Base-by-base conservation (phyloP, 2,113 vertebrate species). In the Dicentrarchus labrax region DNA sequence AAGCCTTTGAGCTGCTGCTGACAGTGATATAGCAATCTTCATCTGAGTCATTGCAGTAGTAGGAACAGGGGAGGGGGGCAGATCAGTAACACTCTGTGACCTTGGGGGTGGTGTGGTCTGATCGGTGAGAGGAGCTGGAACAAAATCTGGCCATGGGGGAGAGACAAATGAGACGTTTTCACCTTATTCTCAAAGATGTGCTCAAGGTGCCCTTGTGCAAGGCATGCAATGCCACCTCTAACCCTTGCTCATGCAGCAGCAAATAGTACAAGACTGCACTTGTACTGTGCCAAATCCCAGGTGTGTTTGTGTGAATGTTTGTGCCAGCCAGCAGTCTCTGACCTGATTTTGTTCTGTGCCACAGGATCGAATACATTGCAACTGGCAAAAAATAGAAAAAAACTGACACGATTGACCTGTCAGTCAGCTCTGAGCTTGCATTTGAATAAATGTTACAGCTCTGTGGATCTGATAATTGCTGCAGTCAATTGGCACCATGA, bases 1-100 rank as follows among this genome's bases (percentile, higher is more conserved):
- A 53, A 87, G 85, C 76, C 73, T 22, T 15, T 66, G 83, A 83
- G 87, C 84, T 13, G 86, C 87, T 39, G 61, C 75, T 87, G 93
- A 92, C 86, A 88, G 83, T 89, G 89, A 92, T 88, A 76, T 30
- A 92, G 86, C 84, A 79, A 68, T 76, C 88, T 30, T 86, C 69
- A 83, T 87, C 76, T 87, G 89, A 93, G 85, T 90, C 89, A 82
- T 17, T 88, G 91, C 88, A 80, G 86, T 15, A 48, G 76, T 2
- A 57, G 76, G 74, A 84, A 66, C 30, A 30, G 30, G 30, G 30
- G 30, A 83, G 45, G 48, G 78, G 82, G 73, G 86, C 86, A 50
- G 75, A 86, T 91, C 72, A 64, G 69, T 70, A 68, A 80, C 73
- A 83, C 77, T 73, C 65, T 61, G 76, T 91, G 88, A 92, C 90